Evolutionary conservation across 2,888 invertebrate species (phyloP), one percentile per base, ranked within the genome.

Genomic region (Scaptomyza caliginosa): DNA sequence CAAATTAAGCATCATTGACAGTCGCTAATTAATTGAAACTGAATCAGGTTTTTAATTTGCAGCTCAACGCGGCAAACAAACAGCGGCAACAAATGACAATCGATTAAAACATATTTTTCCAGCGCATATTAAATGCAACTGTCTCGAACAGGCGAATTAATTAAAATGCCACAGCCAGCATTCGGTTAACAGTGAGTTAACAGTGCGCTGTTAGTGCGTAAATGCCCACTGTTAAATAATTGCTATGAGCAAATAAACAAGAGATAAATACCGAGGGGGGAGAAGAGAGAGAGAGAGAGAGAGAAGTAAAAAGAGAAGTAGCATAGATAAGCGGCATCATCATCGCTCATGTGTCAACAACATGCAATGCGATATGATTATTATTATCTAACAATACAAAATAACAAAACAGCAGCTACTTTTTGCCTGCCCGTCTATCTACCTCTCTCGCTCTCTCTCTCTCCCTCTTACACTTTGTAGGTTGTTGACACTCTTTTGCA

Each of bases 261-360:
- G n/a, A n/a, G n/a, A n/a, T n/a, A n/a, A n/a, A n/a, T n/a, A n/a
- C n/a, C n/a, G n/a, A n/a, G n/a, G n/a, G n/a, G n/a, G 32, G 60
- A 34, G 45, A 26, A 7, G n/a, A n/a, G 28, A 40, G 6, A 46
- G n/a, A 16, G 28, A 21, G 21, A 21, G 26, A 43, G 45, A 11
- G 30, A 24, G 19, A 34, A 39, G 43, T 10, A 48, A 45, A 45
- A 11, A 55, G 30, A 17, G 63, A 21, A 45, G 48, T 45, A 63
- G 59, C 48, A 28, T 17, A 59, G 64, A 70, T 64, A 85, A 75
- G 65, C 66, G 63, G 80, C 83, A 75, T 67, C 83, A 84, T 84
- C 86, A 84, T 84, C 78, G 74, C 80, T 86, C 84, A 84, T 84
- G 83, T 84, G 84, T 86, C 84, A 84, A 84, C 85, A 83, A 77